These are phyloP conservation scores for Siniperca chuatsi DNA, from an alignment of 2,113 vertebrate genomes.

Conservation along the genomic window DNA sequence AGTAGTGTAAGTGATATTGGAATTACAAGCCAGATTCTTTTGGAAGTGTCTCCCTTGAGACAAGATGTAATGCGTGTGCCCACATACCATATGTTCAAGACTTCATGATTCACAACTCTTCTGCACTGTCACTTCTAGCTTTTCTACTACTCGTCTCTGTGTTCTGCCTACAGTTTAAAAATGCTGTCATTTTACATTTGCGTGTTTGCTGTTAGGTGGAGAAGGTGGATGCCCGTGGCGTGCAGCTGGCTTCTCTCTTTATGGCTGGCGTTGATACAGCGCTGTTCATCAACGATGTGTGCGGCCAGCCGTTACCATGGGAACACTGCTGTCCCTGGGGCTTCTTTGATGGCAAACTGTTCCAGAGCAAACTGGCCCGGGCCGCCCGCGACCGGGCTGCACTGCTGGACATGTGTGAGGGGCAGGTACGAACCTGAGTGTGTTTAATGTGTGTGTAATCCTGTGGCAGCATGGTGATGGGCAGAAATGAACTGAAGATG, in stretches of 20 bases:
- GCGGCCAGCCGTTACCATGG: conserved; percentile 93
- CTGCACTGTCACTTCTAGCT: background rate
- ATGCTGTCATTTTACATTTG: background rate
- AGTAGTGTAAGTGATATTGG: background rate
- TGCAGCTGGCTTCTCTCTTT: conserved; percentile 92
- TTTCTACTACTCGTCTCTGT: background rate
- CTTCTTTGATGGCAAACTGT: conserved; percentile 95
- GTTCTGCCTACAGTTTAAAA: background rate
- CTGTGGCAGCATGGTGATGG: background rate
- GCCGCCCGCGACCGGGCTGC: conserved; percentile 88
- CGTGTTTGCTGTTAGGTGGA: conserved; percentile 86
- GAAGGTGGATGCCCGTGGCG: conserved; percentile 91
- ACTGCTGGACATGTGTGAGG: conserved; percentile 93
- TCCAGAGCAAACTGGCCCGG: conserved; percentile 93
- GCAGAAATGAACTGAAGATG: background rate
- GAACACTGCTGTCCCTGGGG: conserved; percentile 97
- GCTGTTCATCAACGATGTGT: conserved; percentile 93
- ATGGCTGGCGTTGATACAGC: conserved; percentile 95
- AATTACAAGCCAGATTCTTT: background rate
- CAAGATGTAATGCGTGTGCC: background rate
- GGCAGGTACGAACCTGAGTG: conserved; percentile 84
- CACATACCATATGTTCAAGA: background rate
- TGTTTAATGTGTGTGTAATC: background rate
- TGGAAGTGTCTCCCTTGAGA: background rate
- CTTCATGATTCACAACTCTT: background rate